Evolutionary conservation across 2,888 invertebrate genomes (phyloP).

Genomic region (Pammene aurita): DNA sequence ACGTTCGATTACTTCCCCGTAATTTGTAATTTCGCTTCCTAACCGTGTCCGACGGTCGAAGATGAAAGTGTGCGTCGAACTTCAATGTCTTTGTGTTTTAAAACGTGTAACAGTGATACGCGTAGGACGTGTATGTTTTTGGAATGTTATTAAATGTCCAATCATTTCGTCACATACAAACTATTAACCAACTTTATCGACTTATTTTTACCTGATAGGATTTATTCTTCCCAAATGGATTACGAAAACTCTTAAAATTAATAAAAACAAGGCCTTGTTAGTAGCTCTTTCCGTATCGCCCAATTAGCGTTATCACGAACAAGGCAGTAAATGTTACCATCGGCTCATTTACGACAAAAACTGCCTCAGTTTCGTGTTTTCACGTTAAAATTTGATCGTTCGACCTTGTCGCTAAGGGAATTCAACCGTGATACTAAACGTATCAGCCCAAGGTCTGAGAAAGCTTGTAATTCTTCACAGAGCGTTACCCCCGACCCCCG

Average conservation of each 20-base stretch:
- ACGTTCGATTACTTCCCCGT: conserved; percentile 61
- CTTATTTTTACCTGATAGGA: background rate
- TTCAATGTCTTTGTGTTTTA: conserved; percentile 12
- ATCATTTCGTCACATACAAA: background rate
- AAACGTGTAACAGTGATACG: conserved; percentile 1
- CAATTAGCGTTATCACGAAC: conserved; percentile 31
- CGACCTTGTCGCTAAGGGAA: conserved; percentile 56
- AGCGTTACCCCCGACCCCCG: conserved; percentile 47
- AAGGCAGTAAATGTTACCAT: conserved; percentile 29
- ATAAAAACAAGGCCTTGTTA: background rate
- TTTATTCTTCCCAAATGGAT: background rate
- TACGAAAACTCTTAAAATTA: background rate
- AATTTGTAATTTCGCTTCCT: conserved; percentile 62
- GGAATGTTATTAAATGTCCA: background rate
- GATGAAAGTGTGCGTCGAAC: conserved; percentile 54
- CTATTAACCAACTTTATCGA: background rate
- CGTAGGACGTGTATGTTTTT: background rate
- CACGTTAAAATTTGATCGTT: conserved; percentile 42
- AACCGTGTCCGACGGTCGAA: conserved; percentile 52
- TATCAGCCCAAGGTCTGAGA: conserved; percentile 59
- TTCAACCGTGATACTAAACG: conserved; percentile 52
- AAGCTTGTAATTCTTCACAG: conserved; percentile 51
- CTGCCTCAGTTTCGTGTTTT: conserved; percentile 28
- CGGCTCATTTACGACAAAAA: conserved; percentile 28
- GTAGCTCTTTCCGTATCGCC: conserved; percentile 10